Evolutionary conservation across 2,113 vertebrate species (phyloP), one percentile per base, ranked within the genome.

Genomic region (Megaleporinus macrocephalus): DNA sequence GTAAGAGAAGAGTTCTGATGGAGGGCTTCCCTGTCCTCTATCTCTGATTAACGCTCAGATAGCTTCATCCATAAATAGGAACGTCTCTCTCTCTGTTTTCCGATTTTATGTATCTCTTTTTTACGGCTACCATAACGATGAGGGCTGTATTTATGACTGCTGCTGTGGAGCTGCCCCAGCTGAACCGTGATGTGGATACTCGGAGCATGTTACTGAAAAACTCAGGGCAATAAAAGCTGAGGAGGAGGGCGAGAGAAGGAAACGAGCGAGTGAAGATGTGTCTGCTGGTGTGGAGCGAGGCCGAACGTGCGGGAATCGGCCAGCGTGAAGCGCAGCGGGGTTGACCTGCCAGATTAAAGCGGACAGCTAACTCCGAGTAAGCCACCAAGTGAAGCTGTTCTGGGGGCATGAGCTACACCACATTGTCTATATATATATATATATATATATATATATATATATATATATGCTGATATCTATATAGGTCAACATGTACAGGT

Each of bases 21-120:
- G 84, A 83, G n/a, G 78, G 63, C 72, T 77, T 57, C 73, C 70
- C 55, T 62, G 80, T 78, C 70, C 84, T 73, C 61, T 59, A 65
- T 74, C 79, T 80, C 91, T 93, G 91, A 94, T 94, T 94, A 93
- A 92, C 90, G 89, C 90, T 85, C 86, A 86, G 89, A 93, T 92
- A 93, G 93, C 93, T 92, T 92, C 87, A 73, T 91, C 89, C 91
- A 92, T 94, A 93, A 93, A 93, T 93, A 92, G 93, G 89, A 86
- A 89, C 57, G 73, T 84, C 89, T 88, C 88, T 91, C 90, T 90
- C 91, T 77, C 81, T 85, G 89, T 93, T 92, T 92, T 90, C 81
- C 92, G 88, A 91, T 93, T 93, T 86, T 94, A 93, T 93, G 90
- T 90, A 90, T 92, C 90, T 88, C 90, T 88, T 90, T 79, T 94